Conservation (phyloP, 2,888 invertebrate species). For the Lamellibrachia satsuma region DNA sequence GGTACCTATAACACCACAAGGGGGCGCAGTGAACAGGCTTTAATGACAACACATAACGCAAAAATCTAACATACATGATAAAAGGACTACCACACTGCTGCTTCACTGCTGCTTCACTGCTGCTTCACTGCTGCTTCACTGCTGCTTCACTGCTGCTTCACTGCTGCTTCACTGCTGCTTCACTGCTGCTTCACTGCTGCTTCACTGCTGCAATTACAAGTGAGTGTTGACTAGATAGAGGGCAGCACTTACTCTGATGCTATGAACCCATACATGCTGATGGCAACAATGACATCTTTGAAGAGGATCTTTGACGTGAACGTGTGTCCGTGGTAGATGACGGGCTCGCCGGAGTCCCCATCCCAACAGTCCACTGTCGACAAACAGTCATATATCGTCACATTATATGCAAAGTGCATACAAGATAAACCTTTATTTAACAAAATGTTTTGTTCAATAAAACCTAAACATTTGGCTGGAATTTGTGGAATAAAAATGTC, state of each 20-base stretch:
- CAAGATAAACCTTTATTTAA: neutral
- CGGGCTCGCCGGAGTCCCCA: slow-evolving; percentile 70
- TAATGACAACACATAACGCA: neutral
- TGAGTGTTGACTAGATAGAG: too few species aligned
- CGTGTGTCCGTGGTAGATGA: slow-evolving; percentile 77
- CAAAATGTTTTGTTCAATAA: neutral
- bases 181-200: too few species aligned
- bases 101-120: too few species aligned
- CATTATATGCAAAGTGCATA: neutral
- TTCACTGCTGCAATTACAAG: too few species aligned
- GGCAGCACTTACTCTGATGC: slow-evolving; percentile 78
- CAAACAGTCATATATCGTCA: neutral
- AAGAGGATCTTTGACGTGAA: slow-evolving; percentile 95
- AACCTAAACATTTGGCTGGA: neutral
- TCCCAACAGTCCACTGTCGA: slow-evolving; percentile 73
- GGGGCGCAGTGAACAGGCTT: neutral
- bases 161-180: too few species aligned
- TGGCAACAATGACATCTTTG: slow-evolving; percentile 87
- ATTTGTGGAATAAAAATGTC: neutral
- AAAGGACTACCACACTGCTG: too few species aligned
- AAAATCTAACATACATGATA: neutral
- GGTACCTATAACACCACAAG: slow-evolving; percentile 47
- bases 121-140: too few species aligned
- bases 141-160: too few species aligned
- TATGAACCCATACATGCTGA: slow-evolving; percentile 93